Base-by-base conservation (phyloP, 1,140 invertebrate species). In the Adoxophyes honmai region DNA sequence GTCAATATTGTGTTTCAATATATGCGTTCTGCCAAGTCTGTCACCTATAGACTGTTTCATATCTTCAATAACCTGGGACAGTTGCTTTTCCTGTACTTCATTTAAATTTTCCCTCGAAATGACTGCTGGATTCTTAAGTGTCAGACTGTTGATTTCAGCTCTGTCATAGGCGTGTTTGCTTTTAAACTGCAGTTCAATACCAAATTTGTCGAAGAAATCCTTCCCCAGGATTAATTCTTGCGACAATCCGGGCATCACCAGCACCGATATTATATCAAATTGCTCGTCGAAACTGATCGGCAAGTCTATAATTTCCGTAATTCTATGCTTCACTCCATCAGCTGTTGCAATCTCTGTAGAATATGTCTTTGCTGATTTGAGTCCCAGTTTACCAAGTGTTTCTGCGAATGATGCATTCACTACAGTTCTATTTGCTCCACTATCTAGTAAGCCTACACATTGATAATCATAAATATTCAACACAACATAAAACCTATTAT, bases 1-100 rank as follows among this genome's bases (percentile, higher is more conserved):
- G 18, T 70, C 58, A 36, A 70, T 70, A 5, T 2, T 34, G 16
- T 70, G 68, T n/a, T 59, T 54, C 13, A 8, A 59, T 60, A 48
- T 53, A 21, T 37, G 34, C 1, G 65, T 68, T 34, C 59, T 54
- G 14, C 64, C 68, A 38, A 70, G 55, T 2, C 61, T 61, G 8
- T 18, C 16, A 9, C 14, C 14, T 9, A 42, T 15, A 4, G 9
- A 8, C 10, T 5, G 14, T 9, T 42, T 18, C 14, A 42, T 42
- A 0, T 15, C 4, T 16, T 4, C 0, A 16, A 42, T 42, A 0
- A 42, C 5, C 3, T 7, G 38, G 3, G 14, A 14, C 6, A 42
- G 9, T 16, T 16, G 6, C 1, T 14, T 8, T 16, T 42, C 13
- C 9, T 16, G 38, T 7, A 16, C 14, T 8, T 0, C 7, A 18